Percentiles rank a stretch among this genome's conserved stretches.
Evolutionary conservation across 2,888 invertebrate species (phyloP).

Genomic region (Pseudococcus jackbeardsleyi): DNA sequence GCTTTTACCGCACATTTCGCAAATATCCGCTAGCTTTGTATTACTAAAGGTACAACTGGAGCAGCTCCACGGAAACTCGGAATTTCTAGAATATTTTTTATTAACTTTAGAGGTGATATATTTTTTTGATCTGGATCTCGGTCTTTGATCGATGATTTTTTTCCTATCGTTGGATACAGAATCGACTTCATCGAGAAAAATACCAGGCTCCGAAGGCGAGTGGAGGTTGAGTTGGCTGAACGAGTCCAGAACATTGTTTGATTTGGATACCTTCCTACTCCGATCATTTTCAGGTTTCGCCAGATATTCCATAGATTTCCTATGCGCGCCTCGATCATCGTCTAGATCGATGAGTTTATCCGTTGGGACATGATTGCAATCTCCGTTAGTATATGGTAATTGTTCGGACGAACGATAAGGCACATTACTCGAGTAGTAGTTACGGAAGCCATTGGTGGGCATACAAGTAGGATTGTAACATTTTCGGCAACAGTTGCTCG

Average conservation of each 20-base stretch:
- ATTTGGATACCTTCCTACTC: conserved; percentile 15
- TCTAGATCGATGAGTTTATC: conserved; percentile 80
- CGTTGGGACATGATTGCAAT: conserved; percentile 72
- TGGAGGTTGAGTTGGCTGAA: conserved; percentile 28
- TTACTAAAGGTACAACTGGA: conserved; percentile 81
- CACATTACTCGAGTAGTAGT: neutral
- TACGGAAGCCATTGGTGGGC: conserved; percentile 53
- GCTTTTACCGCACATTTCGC: conserved; percentile 83
- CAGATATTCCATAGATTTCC: neutral
- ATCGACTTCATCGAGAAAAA: neutral
- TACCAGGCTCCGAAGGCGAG: neutral
- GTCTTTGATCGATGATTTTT: neutral
- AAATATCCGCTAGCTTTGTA: conserved; percentile 73
- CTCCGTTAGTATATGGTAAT: conserved; percentile 39
- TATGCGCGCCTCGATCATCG: neutral
- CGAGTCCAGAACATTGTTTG: neutral
- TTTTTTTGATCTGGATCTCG: neutral
- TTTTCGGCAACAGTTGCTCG: conserved; percentile 30
- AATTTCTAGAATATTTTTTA: neutral
- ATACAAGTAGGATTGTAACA: conserved; percentile 2
- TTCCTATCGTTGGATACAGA: neutral
- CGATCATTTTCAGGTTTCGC: conserved; percentile 4
- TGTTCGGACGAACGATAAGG: conserved; percentile 22
- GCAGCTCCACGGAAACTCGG: conserved; percentile 76
- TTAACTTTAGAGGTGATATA: neutral